phyloP scores from a whole-genome alignment of 2,797 vertebrate species.

The Selene dorsalis region DNA sequence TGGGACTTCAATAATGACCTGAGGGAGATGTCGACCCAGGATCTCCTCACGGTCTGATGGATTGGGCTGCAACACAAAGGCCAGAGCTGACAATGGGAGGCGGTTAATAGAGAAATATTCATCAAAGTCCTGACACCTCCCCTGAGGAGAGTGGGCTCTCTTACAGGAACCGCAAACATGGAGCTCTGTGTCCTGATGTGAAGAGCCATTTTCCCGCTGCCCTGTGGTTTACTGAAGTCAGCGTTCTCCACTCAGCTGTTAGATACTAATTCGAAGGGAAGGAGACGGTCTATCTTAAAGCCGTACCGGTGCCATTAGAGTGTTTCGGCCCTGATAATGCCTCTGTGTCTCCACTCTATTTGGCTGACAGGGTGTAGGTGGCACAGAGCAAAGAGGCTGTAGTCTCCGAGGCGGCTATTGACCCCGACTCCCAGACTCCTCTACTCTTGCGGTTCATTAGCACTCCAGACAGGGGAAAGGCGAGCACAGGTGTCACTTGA shows the following conservation, averaged over 20 bases:
- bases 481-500: constrained; percentile 88
- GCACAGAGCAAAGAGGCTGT: constrained; percentile 47
- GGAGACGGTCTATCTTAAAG: constrained; percentile 56
- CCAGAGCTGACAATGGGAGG: constrained; percentile 84
- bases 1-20: constrained; percentile 84
- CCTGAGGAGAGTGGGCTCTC: constrained; percentile 69
- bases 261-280: constrained; percentile 64
- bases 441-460: constrained; percentile 84
- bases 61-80: constrained; percentile 84
- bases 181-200: constrained; percentile 52
- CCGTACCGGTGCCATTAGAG: constrained; percentile 54
- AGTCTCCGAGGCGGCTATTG: constrained; percentile 74
- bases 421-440: constrained; percentile 79
- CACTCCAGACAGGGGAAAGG: constrained; percentile 86
- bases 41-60: constrained; percentile 78
- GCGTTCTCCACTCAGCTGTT: constrained; percentile 37
- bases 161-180: constrained; percentile 63
- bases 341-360: constrained; percentile 63
- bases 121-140: constrained; percentile 82
- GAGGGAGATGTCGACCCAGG: constrained; percentile 79
- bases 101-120: constrained; percentile 87
- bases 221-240: constrained; percentile 60
- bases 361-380: constrained; percentile 73
- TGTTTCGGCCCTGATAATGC: constrained; percentile 58
- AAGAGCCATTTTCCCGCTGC: constrained; percentile 62